Evolutionary conservation across 2,113 vertebrate genomes (phyloP).

Genomic region (Xenotilapia leptura): DNA sequence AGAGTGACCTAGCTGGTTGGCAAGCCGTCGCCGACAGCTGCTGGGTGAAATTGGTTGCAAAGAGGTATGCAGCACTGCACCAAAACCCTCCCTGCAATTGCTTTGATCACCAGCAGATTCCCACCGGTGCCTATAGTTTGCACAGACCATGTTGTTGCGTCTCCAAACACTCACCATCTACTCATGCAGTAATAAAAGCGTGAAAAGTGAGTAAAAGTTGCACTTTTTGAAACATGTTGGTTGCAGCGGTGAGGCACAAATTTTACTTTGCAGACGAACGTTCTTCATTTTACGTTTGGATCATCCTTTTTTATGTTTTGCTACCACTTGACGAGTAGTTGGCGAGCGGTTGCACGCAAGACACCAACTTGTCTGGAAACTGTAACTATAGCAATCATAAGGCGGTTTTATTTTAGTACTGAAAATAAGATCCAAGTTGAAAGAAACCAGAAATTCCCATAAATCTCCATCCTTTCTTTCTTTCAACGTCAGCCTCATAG

Average conservation of each 20-base stretch:
- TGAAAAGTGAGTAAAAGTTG: background rate
- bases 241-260: background rate
- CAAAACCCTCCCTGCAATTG: background rate
- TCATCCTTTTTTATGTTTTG: background rate
- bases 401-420: background rate
- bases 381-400: background rate
- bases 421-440: background rate
- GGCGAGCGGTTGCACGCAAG: background rate
- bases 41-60: background rate
- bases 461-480: background rate
- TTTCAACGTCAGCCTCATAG: background rate
- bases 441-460: background rate
- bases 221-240: background rate
- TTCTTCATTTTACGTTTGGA: background rate
- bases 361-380: background rate
- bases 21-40: background rate
- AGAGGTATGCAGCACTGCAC: background rate
- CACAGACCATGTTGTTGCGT: fast-evolving
- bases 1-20: background rate
- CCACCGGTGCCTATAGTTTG: background rate
- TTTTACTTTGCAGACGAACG: background rate
- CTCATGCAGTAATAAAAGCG: background rate
- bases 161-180: background rate
- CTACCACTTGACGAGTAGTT: background rate
- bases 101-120: background rate